Evolutionary conservation across 1,140 invertebrate species (phyloP).

Genomic region (Latrodectus geometricus): DNA sequence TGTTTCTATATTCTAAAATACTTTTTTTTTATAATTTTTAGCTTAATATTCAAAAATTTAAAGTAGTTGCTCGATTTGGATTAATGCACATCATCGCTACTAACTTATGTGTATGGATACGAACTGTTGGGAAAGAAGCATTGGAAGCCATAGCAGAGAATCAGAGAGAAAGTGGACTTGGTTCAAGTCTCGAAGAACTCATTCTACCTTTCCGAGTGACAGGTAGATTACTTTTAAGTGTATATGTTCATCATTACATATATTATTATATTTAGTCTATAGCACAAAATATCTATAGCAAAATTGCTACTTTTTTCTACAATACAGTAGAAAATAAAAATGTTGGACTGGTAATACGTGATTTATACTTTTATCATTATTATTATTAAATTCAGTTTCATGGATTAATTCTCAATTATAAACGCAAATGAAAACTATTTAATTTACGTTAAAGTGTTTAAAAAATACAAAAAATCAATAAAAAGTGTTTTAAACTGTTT

Average conservation of each 20-base stretch:
- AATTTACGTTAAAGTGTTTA: too few relatives aligned
- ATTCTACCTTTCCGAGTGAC: conserved; percentile 77
- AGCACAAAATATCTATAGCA: too few relatives aligned
- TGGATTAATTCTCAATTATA: too few relatives aligned
- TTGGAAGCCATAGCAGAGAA: conserved; percentile 77
- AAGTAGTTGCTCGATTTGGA: conserved; percentile 95
- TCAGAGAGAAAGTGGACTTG: conserved; percentile 63
- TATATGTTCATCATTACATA: neutral
- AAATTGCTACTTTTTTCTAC: too few relatives aligned
- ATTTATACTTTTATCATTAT: too few relatives aligned
- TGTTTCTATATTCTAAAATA: neutral
- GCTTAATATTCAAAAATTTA: conserved; percentile 97
- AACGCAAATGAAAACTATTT: too few relatives aligned
- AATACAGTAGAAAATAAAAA: too few relatives aligned
- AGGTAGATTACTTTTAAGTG: conserved; percentile 17
- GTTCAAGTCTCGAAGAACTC: conserved; percentile 66
- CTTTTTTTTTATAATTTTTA: conserved; percentile 73
- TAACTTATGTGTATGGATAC: conserved; percentile 96
- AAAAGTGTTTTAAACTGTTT: too few relatives aligned
- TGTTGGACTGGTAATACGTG: too few relatives aligned
- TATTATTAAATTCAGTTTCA: too few relatives aligned
- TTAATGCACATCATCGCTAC: conserved; percentile 98
- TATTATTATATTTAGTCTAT: too few relatives aligned
- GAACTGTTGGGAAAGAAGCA: conserved; percentile 77
- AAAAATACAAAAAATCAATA: too few relatives aligned